phyloP scores from a whole-genome alignment of 2,888 invertebrate species.

The Lasioglossum vierecki region DNA sequence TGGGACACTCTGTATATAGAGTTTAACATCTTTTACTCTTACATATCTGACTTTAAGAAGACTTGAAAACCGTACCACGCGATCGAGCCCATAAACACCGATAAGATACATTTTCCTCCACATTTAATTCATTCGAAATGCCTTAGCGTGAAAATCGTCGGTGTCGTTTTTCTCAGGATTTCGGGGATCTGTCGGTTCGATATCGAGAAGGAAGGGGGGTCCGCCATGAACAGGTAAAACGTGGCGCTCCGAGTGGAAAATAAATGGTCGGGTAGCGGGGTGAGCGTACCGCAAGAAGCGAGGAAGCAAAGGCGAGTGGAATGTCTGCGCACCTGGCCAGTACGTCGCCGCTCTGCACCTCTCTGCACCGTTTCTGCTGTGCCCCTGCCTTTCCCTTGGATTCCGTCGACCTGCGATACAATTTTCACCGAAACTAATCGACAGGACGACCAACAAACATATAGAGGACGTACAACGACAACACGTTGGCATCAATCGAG shows the following conservation, averaged over 20 bases:
- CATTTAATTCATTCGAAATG: no score
- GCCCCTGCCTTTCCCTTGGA: constrained; percentile 78
- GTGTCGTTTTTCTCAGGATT: background rate
- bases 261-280: constrained; percentile 51
- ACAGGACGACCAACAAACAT: background rate
- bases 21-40: no score
- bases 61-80: no score
- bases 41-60: no score
- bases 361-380: background rate
- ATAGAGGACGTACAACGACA: no score
- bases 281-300: constrained; percentile 37
- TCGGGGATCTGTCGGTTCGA: background rate
- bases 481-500: background rate
- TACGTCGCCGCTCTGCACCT: constrained; percentile 54
- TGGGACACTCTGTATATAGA: no score
- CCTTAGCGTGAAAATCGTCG: no score
- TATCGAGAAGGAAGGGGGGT: constrained; percentile 19
- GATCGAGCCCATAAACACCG: no score
- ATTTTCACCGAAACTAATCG: constrained; percentile 35
- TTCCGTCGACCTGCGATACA: constrained; percentile 63
- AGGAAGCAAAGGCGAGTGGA: constrained; percentile 71
- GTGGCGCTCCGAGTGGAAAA: constrained; percentile 53
- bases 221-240: constrained; percentile 60
- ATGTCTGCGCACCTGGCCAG: constrained; percentile 78
- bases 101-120: no score